A percentile compares a stretch with the other conserved stretches of the same genome.
These are phyloP conservation scores for Peromyscus polionotus DNA, from an alignment of 2,113 vertebrate genomes.

Conservation along the genomic window DNA sequence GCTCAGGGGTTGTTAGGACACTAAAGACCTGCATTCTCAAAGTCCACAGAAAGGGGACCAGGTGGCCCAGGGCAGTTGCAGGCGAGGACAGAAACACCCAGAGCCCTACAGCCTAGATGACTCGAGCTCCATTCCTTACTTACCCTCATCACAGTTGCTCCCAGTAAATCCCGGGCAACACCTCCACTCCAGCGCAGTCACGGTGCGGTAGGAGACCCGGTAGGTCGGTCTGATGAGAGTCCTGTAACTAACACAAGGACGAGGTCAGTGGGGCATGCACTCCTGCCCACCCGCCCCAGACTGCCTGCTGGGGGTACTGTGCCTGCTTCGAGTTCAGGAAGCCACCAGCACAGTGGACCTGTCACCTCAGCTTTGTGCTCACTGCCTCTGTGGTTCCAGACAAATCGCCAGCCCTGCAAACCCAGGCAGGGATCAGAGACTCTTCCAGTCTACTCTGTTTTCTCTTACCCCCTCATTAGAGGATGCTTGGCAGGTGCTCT, in stretches of 20 bases:
- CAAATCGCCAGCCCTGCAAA: neutral
- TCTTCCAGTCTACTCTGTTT: neutral
- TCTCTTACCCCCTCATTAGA: neutral
- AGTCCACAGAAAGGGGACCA: neutral
- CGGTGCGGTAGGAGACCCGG: constrained; percentile 93
- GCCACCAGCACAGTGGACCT: neutral
- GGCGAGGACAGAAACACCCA: neutral
- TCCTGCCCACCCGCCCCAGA: rapidly evolving
- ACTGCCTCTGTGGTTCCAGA: neutral
- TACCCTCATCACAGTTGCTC: constrained; percentile 94
- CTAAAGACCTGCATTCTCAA: neutral
- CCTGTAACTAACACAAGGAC: constrained; percentile 94
- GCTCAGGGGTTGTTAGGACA: neutral
- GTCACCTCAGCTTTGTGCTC: neutral
- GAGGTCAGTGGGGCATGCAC: constrained; percentile 70
- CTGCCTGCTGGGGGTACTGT: neutral
- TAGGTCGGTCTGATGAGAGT: constrained; percentile 95
- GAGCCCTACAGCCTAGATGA: rapidly evolving
- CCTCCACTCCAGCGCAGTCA: constrained; percentile 94
- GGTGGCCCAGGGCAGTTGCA: neutral
- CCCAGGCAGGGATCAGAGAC: neutral
- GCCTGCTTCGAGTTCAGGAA: neutral
- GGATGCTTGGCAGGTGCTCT: neutral
- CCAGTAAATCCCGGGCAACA: constrained; percentile 96
- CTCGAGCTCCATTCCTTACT: constrained; percentile 44